Percentiles rank a stretch among this genome's conserved stretches.
phyloP scores from a whole-genome alignment of 2,797 vertebrate species.

The Poecilia wingei region DNA sequence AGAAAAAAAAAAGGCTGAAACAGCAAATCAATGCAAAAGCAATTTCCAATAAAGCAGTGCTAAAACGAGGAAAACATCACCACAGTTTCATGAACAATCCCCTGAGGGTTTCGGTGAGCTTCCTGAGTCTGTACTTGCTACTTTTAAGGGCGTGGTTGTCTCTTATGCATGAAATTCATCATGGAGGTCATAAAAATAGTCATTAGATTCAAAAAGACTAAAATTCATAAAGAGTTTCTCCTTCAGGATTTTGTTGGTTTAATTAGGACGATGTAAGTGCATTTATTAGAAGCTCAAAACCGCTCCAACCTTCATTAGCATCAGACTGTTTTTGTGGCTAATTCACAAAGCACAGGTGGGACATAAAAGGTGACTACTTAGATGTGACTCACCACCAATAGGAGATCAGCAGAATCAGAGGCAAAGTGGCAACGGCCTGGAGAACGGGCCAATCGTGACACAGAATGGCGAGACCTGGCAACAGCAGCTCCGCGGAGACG shows the following conservation, averaged over 20 bases:
- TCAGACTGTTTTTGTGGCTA: not conserved
- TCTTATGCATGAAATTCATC: not conserved
- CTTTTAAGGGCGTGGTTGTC: not conserved
- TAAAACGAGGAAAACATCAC: not conserved
- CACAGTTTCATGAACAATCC: not conserved
- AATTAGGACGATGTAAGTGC: not conserved
- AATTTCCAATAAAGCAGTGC: not conserved
- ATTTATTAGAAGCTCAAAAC: not conserved
- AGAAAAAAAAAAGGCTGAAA: not conserved
- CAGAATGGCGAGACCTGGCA: conserved; percentile 84
- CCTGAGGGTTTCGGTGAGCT: not conserved
- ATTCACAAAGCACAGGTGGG: not conserved
- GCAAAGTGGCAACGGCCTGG: conserved; percentile 85
- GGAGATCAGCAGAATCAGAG: conserved; percentile 82
- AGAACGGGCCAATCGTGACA: conserved; percentile 87
- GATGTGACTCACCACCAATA: conserved; percentile 87
- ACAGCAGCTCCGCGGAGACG: conserved; percentile 84
- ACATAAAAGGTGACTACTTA: not conserved
- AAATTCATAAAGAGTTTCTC: not conserved
- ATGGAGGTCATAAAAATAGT: not conserved
- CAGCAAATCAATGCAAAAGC: not conserved
- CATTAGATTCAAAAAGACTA: not conserved
- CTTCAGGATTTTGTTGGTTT: not conserved
- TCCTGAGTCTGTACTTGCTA: not conserved
- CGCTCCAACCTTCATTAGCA: not conserved